Evolutionary conservation across 2,797 vertebrate species (phyloP), one percentile per base, ranked within the genome.

Genomic region (Lagodon rhomboides): DNA sequence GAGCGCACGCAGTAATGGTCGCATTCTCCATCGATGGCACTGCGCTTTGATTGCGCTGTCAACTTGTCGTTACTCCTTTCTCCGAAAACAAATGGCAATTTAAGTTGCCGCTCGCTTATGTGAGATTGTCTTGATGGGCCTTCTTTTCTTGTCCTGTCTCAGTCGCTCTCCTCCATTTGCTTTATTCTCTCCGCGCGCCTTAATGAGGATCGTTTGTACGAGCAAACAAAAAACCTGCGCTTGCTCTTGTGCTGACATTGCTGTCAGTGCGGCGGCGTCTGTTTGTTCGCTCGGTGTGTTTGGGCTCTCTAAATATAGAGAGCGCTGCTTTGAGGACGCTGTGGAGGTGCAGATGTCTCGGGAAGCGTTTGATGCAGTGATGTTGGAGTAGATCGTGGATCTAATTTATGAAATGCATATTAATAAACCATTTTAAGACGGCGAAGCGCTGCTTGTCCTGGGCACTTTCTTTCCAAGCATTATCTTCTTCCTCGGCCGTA

Each of bases 1-100:
- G 66, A 86, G 67, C 5, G 43, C 73, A 59, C 73, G 41, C 46
- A 41, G 25, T 85, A 83, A 85, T 74, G 72, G 69, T 44, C 12
- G 5, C 60, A 18, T 69, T 83, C 54, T 72, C 78, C 60, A 43
- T 73, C 9, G 11, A 73, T 1, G 62, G 68, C 79, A 47, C 41
- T 50, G 81, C 58, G 83, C 82, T 85, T 84, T 84, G 85, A 87
- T 87, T 90, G 71, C 20, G 0, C 68, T 81, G 84, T 87, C 82
- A 89, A 73, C 67, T 75, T 47, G 61, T 74, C 59, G 9, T 59
- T 68, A 65, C 61, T 83, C 25, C 38, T 69, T 65, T 73, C 38
- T 80, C 56, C 80, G 60, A 65, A 86, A 87, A 87, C 82, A 82
- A 85, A 85, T 66, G 13, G 61, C 69, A 62, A 74, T 85, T 84